phyloP scores from a whole-genome alignment of 2,113 vertebrate genomes.

The Ranitomeya variabilis region DNA sequence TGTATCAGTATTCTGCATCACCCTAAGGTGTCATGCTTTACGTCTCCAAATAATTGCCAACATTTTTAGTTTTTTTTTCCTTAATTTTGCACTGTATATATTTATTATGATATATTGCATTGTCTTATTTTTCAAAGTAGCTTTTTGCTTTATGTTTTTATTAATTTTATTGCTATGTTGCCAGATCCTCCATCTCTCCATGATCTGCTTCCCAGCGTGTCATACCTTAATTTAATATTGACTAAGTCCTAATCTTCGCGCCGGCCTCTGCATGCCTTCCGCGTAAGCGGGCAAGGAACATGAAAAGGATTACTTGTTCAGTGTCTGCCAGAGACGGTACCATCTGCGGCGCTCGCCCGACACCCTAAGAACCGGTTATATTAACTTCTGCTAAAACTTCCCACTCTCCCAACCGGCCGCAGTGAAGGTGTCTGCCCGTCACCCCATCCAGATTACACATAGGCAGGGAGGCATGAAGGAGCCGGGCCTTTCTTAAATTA shows the following conservation, averaged over 20 bases:
- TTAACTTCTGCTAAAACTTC: conserved; percentile 10
- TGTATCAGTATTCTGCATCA: no score
- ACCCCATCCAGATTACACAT: conserved; percentile 60
- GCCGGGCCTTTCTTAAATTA: conserved; percentile 73
- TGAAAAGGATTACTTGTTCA: conserved; percentile 55
- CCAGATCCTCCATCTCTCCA: background rate
- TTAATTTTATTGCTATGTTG: background rate
- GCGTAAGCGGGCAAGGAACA: conserved; percentile 33
- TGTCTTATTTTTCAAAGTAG: background rate
- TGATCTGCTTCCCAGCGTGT: background rate
- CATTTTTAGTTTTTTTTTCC: no score
- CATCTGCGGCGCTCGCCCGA: background rate
- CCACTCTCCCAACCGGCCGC: background rate
- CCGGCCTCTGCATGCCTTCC: conserved; percentile 38
- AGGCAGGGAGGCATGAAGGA: conserved; percentile 61
- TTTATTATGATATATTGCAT: background rate
- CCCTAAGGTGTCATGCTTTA: no score
- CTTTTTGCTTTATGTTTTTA: background rate
- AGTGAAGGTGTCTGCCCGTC: background rate
- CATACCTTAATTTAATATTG: conserved; percentile 26
- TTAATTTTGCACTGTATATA: background rate
- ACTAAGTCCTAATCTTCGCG: conserved; percentile 28
- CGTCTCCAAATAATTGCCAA: no score
- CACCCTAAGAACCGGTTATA: conserved; percentile 13
- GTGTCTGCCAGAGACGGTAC: conserved; percentile 46